Evolutionary conservation across 2,888 invertebrate species (phyloP).

Genomic region (Acleris emargana): DNA sequence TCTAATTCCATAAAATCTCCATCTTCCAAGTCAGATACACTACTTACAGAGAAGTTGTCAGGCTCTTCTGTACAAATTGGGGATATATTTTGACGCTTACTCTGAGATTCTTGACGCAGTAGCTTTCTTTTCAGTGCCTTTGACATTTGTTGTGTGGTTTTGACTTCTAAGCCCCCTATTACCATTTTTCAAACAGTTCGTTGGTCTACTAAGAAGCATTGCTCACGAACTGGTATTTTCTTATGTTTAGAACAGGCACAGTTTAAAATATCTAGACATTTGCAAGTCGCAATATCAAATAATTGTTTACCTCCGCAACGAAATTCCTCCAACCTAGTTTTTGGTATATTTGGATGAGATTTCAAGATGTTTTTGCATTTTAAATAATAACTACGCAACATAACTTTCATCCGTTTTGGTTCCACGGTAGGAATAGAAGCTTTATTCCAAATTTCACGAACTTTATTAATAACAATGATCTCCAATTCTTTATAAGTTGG

Average conservation of each 20-base stretch:
- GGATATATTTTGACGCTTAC: conserved; percentile 11
- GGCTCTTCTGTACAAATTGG: conserved; percentile 3
- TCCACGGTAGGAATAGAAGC: conserved; percentile 24
- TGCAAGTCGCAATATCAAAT: conserved; percentile 34
- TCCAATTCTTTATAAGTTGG: conserved; percentile 32
- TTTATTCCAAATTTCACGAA: conserved; percentile 21
- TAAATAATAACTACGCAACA: conserved; percentile 30
- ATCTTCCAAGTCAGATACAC: background rate
- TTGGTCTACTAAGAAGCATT: conserved; percentile 33
- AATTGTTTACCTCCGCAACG: conserved; percentile 16
- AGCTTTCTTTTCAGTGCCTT: conserved; percentile 26
- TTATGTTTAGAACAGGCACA: conserved; percentile 27
- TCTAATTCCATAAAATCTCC: no score
- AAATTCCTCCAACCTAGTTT: conserved; percentile 31
- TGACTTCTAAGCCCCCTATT: conserved; percentile 17
- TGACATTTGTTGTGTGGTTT: conserved; percentile 13
- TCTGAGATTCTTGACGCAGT: background rate
- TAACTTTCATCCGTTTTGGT: conserved; percentile 24
- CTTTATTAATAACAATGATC: conserved; percentile 20
- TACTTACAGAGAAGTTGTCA: conserved; percentile 1
- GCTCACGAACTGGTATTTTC: conserved; percentile 29
- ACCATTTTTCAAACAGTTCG: conserved; percentile 29
- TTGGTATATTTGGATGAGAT: conserved; percentile 33
- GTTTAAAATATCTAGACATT: conserved; percentile 24
- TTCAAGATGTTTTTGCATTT: conserved; percentile 33